Evolutionary conservation across 2,888 invertebrate genomes (phyloP), one percentile per base, ranked within the genome.

Genomic region (Dolomedes plantarius): DNA sequence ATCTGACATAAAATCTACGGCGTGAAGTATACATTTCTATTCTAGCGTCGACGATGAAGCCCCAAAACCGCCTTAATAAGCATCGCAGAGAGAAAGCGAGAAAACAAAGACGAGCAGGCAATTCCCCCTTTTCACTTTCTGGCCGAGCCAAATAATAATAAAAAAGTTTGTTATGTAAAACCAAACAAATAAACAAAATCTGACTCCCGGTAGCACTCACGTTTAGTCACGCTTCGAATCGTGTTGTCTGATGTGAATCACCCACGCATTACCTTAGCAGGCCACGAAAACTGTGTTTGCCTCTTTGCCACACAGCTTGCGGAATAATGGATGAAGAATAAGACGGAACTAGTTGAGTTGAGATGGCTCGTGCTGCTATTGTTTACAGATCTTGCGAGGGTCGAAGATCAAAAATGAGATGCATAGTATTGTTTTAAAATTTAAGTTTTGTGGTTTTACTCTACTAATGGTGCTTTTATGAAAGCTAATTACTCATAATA

Each of bases 281-380:
- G n/a, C 39, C 74, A 69, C 81, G 81, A 81, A 74, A 65, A 31
- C 80, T 46, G 50, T 46, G 62, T 68, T 23, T 23, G 19, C 69
- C 19, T 77, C 77, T 64, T 71, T 64, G 31, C 46, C 32, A 77
- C 36, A 39, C 71, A 71, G 41, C 78, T 64, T 64, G 79, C 16
- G n/a, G 11, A 72, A 79, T 46, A 79, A 72, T 65, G 64, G 64
- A 29, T 19, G n/a, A 65, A 23, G 39, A 68, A 39, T 71, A 71
- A 71, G 69, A 46, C 46, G 56, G 46, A 67, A 73, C 65, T 19
- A 11, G 68, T 13, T 23, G 50, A 56, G 65, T 80, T 80, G 73
- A 65, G 82, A 71, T 76, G 82, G 75, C 71, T 82, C 82, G 82
- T 82, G 75, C 82, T 69, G 39, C 76, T 46, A 82, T 82, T 82